Conservation (phyloP, 2,888 invertebrate species). For the Marasmarcha lunaedactyla region DNA sequence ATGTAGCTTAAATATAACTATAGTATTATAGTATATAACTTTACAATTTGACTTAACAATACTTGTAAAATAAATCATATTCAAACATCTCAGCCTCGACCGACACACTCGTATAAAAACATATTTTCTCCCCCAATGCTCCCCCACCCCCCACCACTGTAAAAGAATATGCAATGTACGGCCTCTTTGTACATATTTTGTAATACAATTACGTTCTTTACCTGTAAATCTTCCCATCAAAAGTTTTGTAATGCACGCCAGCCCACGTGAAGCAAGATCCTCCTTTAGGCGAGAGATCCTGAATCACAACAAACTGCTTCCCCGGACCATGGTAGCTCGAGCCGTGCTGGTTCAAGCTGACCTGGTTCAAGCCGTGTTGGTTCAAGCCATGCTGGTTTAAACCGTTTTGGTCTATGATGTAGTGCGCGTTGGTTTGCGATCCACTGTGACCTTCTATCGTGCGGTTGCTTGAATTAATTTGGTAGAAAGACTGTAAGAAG, state of each 20-base stretch:
- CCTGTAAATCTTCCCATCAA: slow-evolving; percentile 84
- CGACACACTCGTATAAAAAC: too few species aligned
- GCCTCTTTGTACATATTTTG: too few species aligned
- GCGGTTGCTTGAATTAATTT: neutral
- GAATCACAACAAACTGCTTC: slow-evolving; percentile 30
- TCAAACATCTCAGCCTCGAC: too few species aligned
- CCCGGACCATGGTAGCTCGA: slow-evolving; percentile 5
- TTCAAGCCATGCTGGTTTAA: slow-evolving; percentile 1
- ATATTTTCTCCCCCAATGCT: too few species aligned
- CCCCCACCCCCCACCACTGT: too few species aligned
- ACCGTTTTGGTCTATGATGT: slow-evolving; percentile 3
- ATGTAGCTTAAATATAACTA: too few species aligned
- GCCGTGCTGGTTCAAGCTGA: neutral
- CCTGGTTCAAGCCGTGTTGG: neutral
- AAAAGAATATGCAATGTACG: too few species aligned
- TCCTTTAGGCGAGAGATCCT: slow-evolving; percentile 66
- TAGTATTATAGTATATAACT: too few species aligned
- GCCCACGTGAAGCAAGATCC: slow-evolving; percentile 86
- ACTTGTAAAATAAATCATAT: too few species aligned
- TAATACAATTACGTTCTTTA: too few species aligned
- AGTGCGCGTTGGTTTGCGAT: neutral
- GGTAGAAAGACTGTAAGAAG: neutral
- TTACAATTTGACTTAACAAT: too few species aligned
- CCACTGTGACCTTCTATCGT: neutral
- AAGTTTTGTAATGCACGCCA: slow-evolving; percentile 84